Evolutionary conservation across 1,140 invertebrate genomes (phyloP), one percentile per base, ranked within the genome.

Genomic region (Sinella curviseta): DNA sequence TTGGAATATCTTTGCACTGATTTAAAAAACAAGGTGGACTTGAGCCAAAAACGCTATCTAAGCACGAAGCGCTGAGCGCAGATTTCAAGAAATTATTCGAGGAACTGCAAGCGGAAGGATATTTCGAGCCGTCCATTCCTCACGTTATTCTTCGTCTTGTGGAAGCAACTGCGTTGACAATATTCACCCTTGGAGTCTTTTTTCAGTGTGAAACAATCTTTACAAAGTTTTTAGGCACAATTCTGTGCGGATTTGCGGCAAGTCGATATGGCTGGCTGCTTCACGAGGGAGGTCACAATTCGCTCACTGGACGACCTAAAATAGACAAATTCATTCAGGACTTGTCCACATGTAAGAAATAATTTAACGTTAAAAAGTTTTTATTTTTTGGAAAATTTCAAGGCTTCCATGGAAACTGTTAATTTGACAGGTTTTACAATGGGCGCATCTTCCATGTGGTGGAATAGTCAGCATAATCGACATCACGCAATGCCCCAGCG

Each of bases 401-500:
- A 48, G 39, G 39, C 17, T 48, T n/a, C n/a, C 4, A 48, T 48
- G 17, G 4, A 48, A 17, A 17, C 39, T 48, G 17, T 48, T 48
- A 17, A 48, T 48, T 48, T 48, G 39, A n/a, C 39, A 48, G 39
- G 39, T 48, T 48, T 48, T 48, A 17, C 60, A 24, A 12, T 67
- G 60, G n/a, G n/a, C n/a, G n/a, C 16, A 8, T 33, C 28, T 3
- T 33, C 28, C 3, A 8, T 30, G 2, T 74, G 34, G 28, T 74
- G 73, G 73, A 74, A 74, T 31, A 16, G 12, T 35, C 73, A 74
- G 34, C 73, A 74, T 24, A 74, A 74, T 74, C 73, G 73, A 16
- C 73, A 74, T 35, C 73, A 74, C 24, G 73, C 73, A 4, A 74
- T 33, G 28, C 73, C 73, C 2, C 73, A 74, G 73, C 33, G n/a